These are phyloP conservation scores for Limenitis camilla DNA, from an alignment of 2,888 invertebrate genomes.

Conservation along the genomic window DNA sequence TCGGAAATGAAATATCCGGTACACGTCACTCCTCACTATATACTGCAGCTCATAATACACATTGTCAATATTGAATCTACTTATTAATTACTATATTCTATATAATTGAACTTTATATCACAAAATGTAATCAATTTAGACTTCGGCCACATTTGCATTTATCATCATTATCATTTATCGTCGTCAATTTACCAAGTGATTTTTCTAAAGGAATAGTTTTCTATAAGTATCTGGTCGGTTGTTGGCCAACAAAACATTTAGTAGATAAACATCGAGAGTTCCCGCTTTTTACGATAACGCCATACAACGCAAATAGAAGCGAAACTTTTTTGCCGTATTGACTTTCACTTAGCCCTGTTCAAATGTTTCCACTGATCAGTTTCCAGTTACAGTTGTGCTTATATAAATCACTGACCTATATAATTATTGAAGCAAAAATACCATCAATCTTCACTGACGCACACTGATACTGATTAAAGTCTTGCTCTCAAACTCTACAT, in stretches of 20 bases:
- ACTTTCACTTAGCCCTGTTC: constrained; percentile 56
- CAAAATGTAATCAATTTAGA: too few relatives aligned
- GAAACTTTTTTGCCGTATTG: constrained; percentile 53
- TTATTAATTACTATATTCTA: not conserved
- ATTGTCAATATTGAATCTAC: not conserved
- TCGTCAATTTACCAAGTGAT: too few relatives aligned
- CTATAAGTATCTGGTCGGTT: not conserved
- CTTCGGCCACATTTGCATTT: too few relatives aligned
- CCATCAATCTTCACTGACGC: not conserved
- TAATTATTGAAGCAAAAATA: constrained; percentile 1
- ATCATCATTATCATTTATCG: too few relatives aligned
- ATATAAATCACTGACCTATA: constrained; percentile 7
- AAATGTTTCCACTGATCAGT: constrained; percentile 43
- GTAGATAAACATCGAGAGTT: constrained; percentile 33
- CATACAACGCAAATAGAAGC: constrained; percentile 30
- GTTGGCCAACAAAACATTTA: not conserved
- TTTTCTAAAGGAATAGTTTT: not conserved
- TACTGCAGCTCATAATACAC: not conserved
- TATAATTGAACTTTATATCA: not conserved
- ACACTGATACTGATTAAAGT: not conserved
- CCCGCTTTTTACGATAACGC: constrained; percentile 15
- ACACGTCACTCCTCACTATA: constrained; percentile 5
- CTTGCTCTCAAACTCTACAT: not conserved
- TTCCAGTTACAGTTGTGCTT: constrained; percentile 31
- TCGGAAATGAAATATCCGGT: constrained; percentile 49